A percentile compares a stretch with the other conserved stretches of the same genome.
These are phyloP conservation scores for Dolomedes plantarius DNA, from an alignment of 2,888 invertebrate species.

Conservation along the genomic window DNA sequence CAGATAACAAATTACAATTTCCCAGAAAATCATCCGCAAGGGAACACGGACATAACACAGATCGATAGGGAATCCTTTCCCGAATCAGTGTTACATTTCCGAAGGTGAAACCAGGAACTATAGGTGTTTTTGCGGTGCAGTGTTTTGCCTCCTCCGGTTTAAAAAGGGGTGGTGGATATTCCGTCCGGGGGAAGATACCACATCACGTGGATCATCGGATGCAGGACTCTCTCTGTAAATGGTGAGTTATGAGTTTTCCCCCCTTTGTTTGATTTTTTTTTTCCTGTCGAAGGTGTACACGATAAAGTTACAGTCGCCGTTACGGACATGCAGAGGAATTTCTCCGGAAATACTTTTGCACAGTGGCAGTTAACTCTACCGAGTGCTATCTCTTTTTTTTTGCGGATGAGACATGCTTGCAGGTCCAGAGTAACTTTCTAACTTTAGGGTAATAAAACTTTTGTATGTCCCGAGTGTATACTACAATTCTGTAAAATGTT, in stretches of 20 bases:
- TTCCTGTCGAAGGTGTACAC: too few species aligned
- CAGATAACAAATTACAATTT: not conserved
- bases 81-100: not conserved
- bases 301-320: too few species aligned
- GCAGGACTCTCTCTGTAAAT: constrained; percentile 24
- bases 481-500: too few species aligned
- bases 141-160: constrained; percentile 1
- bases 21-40: not conserved
- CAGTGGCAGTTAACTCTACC: too few species aligned
- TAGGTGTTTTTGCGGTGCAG: not conserved
- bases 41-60: not conserved
- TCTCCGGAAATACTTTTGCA: too few species aligned
- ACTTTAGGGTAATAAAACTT: too few species aligned
- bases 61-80: not conserved
- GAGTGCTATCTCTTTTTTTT: too few species aligned
- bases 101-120: not conserved
- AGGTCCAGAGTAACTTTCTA: too few species aligned
- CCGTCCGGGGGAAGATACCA: constrained; percentile 48
- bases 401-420: too few species aligned
- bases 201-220: constrained; percentile 60
- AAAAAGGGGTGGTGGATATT: constrained; percentile 49
- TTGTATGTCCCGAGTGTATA: too few species aligned
- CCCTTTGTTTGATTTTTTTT: not conserved
- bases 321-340: too few species aligned
- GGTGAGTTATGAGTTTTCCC: not conserved